These are phyloP conservation scores for human DNA, from an alignment of 2,113 vertebrate genomes.

Conservation along the genomic window DNA sequence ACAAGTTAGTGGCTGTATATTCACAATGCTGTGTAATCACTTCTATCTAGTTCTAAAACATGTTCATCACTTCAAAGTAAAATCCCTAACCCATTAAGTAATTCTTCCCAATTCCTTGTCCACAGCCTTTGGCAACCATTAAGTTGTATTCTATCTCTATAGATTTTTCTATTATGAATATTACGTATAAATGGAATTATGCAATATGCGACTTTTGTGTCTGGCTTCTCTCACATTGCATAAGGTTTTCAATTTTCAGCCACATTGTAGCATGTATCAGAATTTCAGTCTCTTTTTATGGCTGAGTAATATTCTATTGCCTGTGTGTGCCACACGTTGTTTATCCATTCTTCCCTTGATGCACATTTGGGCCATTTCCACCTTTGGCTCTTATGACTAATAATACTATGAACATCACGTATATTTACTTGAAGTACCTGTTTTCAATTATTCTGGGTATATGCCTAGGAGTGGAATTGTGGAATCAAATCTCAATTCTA, in stretches of 20 bases:
- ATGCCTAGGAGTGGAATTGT: not conserved
- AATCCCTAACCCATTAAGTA: not conserved
- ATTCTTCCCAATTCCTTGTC: not conserved
- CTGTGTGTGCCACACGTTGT: not conserved
- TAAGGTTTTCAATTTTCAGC: not conserved
- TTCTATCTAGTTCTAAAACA: not conserved
- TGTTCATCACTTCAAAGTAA: not conserved
- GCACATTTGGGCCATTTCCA: not conserved
- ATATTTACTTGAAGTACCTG: not conserved
- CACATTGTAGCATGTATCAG: not conserved
- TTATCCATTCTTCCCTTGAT: not conserved
- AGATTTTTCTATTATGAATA: not conserved
- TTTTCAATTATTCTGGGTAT: not conserved
- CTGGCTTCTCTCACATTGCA: not conserved
- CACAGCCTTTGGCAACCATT: not conserved
- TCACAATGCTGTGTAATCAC: not conserved
- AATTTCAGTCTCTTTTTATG: not conserved
- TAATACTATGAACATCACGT: not conserved
- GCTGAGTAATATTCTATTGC: not conserved
- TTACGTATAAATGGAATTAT: not conserved
- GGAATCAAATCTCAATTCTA: not conserved
- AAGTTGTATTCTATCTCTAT: not conserved
- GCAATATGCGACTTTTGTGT: not conserved
- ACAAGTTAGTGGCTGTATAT: not conserved
- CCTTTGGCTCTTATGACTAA: not conserved